A percentile compares a stretch with the other conserved stretches of the same genome.
Conservation (phyloP, 2,888 invertebrate species). For the Cephus runcator region DNA sequence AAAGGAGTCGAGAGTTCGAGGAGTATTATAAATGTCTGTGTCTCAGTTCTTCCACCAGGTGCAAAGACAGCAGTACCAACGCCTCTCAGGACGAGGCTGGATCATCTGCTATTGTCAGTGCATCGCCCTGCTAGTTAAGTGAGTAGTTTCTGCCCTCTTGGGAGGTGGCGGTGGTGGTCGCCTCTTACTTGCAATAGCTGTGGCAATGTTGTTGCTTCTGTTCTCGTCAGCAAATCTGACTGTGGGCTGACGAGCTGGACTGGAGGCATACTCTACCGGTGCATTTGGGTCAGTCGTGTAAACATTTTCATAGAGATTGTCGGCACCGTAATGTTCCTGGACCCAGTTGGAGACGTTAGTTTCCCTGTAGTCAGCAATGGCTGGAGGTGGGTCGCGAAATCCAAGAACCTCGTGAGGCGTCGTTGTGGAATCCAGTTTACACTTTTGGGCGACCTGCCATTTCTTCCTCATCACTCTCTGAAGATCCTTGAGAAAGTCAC, state of each 20-base stretch:
- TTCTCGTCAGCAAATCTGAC: constrained; percentile 56
- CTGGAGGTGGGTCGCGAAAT: constrained; percentile 82
- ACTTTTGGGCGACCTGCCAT: constrained; percentile 93
- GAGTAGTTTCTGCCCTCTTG: constrained; percentile 88
- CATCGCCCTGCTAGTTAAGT: constrained; percentile 72
- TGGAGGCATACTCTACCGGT: constrained; percentile 67
- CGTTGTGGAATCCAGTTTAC: constrained; percentile 86
- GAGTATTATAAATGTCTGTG: neutral
- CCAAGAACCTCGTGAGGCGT: constrained; percentile 92
- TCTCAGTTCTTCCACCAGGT: constrained; percentile 57
- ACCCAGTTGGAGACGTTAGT: constrained; percentile 92
- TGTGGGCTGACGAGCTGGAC: constrained; percentile 48
- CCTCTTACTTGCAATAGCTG: constrained; percentile 69
- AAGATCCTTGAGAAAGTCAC: constrained; percentile 87
- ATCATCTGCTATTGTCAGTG: constrained; percentile 64
- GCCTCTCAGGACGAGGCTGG: constrained; percentile 52
- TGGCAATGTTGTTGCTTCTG: constrained; percentile 59
- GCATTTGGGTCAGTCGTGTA: constrained; percentile 66
- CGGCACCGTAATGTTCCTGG: constrained; percentile 83
- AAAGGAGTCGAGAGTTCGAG: neutral
- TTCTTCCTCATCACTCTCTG: constrained; percentile 94
- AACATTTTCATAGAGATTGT: constrained; percentile 84
- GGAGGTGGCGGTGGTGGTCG: constrained; percentile 92
- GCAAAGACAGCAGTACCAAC: constrained; percentile 58
- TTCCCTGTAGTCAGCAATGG: constrained; percentile 79